Evolutionary conservation across 1,140 invertebrate genomes (phyloP), one percentile per base, ranked within the genome.

Genomic region (Mylabris phalerata): DNA sequence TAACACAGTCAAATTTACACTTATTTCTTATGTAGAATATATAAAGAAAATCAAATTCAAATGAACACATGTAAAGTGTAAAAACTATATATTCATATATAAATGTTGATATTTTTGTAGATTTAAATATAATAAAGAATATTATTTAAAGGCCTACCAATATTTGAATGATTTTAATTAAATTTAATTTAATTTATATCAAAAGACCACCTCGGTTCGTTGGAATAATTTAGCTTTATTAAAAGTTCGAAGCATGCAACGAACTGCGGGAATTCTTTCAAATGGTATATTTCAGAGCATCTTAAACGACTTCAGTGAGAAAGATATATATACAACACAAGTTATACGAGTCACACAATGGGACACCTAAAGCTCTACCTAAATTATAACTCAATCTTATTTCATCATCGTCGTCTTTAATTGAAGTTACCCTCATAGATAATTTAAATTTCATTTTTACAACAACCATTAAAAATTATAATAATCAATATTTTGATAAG

Each of bases 171-270:
- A 42, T 61, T 61, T 61, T 61, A 61, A 61, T 61, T 61, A 61
- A 56, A 61, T 61, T 61, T 48, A 56, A 61, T 61, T 61, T 48
- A 57, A 61, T 61, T 55, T 61, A 50, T 61, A 61, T 56, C 59
- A 47, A 61, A 52, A 56, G 4, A 4, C 32, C 32, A 50, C 45
- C 42, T 10, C 51, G 46, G 42, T 40, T 51, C 45, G 59, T 42
- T 52, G 56, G 48, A 52, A 61, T 61, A 61, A 55, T 61, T 61
- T 48, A 56, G 59, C 48, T 61, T 61, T 61, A 61, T 61, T 61
- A 61, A 61, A 61, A 56, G 59, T 61, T 61, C 26, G 4, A 9
- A 57, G 41, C 58, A 45, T 27, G 9, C 46, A 48, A 46, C 43
- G 39, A 43, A 55, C 48, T 44, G 27, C 56, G 48, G 48, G 52